Evolutionary conservation across 2,113 vertebrate genomes (phyloP), one percentile per base, ranked within the genome.

Genomic region (Miniopterus natalensis): DNA sequence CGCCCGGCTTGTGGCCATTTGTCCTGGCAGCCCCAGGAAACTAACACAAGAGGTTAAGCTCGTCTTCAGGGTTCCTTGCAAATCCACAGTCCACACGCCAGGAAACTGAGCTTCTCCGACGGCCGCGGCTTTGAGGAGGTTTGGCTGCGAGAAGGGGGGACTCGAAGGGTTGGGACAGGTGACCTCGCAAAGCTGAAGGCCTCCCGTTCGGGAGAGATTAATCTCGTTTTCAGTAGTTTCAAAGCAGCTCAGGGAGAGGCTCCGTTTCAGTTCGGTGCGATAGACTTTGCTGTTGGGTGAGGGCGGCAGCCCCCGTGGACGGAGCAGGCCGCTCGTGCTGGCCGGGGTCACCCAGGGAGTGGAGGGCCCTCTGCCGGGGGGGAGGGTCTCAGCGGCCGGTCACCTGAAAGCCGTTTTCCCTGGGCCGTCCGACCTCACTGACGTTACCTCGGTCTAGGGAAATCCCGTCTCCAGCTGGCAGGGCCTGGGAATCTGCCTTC

Each of bases 141-240:
- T 31, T 1, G 31, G 3, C 53, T 71, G 0, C 61, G 47, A 29
- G 36, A 12, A 47, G 53, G 71, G 40, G 59, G 11, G 70, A 6
- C 12, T 2, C 12, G 2, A 0, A 4, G 31, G 53, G 31, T 7
- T 8, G 0, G 1, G 15, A 1, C 27, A 3, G 27, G 55, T 9
- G 77, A 18, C 20, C 15, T 6, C 65, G 1, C 0, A 6, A 4
- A 17, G 10, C 1, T 15, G 49, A 20, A 2, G 55, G 2, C 47
- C 18, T 36, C 78, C 53, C 23, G 0, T 40, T 21, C 31, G 75
- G 61, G 45, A 61, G 31, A 66, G 31, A 21, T 59, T 11, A 1
- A 18, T 47, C 92, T 73, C 53, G 7, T 0, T 13, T 73, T 40
- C 10, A 0, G 66, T 7, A 40, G 40, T 47, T 90, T 47, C 70